A percentile compares a stretch with the other conserved stretches of the same genome.
phyloP scores from a whole-genome alignment of 1,140 invertebrate species.

The Rhynchophorus ferrugineus region DNA sequence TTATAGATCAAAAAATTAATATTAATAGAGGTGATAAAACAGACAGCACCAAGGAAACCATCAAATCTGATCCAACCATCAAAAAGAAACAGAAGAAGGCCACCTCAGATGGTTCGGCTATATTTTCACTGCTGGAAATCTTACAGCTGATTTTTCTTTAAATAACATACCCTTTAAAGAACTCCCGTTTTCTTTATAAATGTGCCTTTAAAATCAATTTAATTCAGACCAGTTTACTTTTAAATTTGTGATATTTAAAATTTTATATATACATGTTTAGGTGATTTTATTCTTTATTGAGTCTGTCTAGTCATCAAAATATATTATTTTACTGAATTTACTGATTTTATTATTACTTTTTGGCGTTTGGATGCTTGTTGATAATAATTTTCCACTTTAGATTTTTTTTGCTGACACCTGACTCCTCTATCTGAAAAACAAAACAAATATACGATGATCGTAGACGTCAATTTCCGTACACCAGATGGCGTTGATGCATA shows the following conservation, averaged over 20 bases:
- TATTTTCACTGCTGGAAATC: conserved; percentile 16
- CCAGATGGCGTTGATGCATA: neutral
- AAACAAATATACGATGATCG: neutral
- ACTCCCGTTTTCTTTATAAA: neutral
- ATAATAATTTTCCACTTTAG: conserved; percentile 25
- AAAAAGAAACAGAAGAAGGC: conserved; percentile 4
- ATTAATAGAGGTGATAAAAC: neutral
- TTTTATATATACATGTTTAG: neutral
- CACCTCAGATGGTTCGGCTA: conserved; percentile 1
- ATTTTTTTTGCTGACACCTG: conserved; percentile 1
- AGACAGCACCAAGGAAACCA: neutral
- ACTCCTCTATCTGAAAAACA: conserved; percentile 3
- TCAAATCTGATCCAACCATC: neutral
- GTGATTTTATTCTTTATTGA: neutral
- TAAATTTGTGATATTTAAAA: neutral
- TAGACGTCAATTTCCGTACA: neutral
- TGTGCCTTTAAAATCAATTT: neutral
- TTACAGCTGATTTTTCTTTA: conserved; percentile 17
- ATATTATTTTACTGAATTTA: neutral
- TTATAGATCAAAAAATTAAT: conserved; percentile 1
- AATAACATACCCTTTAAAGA: neutral
- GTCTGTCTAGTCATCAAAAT: neutral
- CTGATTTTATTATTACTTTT: neutral
- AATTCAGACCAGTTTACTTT: neutral
- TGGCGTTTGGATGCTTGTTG: conserved; percentile 17